Base-by-base conservation (phyloP, 1,140 invertebrate genomes). In the Diploscapter pachys region DNA sequence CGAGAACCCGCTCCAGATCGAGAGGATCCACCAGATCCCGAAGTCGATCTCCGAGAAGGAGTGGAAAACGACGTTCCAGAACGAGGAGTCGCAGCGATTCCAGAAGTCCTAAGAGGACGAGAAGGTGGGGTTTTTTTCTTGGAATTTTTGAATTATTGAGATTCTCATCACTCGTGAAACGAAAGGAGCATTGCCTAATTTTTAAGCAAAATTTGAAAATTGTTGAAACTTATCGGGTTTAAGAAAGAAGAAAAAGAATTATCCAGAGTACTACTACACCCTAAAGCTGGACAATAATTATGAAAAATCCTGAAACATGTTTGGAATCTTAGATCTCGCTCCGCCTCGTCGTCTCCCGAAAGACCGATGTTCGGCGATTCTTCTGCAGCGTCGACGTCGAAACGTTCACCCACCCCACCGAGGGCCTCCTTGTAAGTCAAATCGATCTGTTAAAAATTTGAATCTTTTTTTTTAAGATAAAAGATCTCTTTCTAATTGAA, bases 101-200 rank as follows among this genome's bases (percentile, higher is more conserved):
- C 11, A 52, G 69, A 71, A 71, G 69, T 70, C 56, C 49, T 11
- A 52, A 59, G 62, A 71, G 69, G 2, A 53, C 49, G 11, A 64
- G 61, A 49, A 70, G 64, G 51, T 72, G 31, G 6, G 5, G 4
- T 31, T 68, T 71, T 59, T 63, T 5, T 63, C 9, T 11, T 31
- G 31, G 31, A 31, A 31, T 31, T 31, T 31, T 31, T 31, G 31
- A 31, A 31, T 1, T 31, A 13, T 72, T 63, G 13, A 70, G 64
- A 53, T 72, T 50, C 11, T 8, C 4, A 8, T 71, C 69, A 51
- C 5, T 63, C 2, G 13, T 31, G 31, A 31, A 31, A 31, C 31
- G 31, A 31, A 31, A 31, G 31, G 31, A 31, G 1, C 31, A 1
- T 31, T 31, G 31, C 31, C 31, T 31, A 31, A 31, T 31, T 31